These are phyloP conservation scores for Micromys minutus DNA, from an alignment of 2,113 vertebrate genomes.

Conservation along the genomic window DNA sequence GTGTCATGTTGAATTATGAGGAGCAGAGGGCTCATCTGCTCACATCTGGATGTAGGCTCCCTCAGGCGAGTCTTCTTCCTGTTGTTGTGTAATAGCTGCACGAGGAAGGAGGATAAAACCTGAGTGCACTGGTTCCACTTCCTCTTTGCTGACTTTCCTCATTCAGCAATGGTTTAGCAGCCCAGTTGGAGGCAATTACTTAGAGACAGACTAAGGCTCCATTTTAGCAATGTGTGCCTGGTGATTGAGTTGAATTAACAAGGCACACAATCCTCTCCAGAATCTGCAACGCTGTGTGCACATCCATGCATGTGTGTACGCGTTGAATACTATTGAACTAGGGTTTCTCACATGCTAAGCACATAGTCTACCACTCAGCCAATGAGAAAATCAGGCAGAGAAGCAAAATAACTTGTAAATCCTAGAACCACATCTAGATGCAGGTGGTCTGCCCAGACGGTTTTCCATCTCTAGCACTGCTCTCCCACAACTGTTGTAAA, in stretches of 20 bases:
- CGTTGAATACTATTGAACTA: neutral
- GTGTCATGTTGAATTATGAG: neutral
- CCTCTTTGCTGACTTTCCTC: neutral
- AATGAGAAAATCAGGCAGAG: slow-evolving; percentile 23
- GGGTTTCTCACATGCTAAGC: neutral
- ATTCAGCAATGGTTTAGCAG: neutral
- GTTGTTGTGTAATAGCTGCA: neutral
- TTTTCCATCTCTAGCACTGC: neutral
- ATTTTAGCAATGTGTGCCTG: neutral
- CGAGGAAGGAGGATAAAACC: neutral
- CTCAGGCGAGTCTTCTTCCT: neutral
- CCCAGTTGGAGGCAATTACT: neutral
- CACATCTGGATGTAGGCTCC: neutral
- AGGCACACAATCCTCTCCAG: neutral
- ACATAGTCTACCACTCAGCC: neutral
- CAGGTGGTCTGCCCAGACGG: neutral
- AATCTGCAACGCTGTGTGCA: neutral
- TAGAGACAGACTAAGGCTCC: neutral
- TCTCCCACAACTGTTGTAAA: no score
- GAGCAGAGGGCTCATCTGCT: neutral
- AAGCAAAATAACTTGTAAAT: neutral
- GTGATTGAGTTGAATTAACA: neutral
- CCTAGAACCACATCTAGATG: neutral
- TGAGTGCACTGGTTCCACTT: neutral
- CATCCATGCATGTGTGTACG: no score